phyloP scores from a whole-genome alignment of 2,888 invertebrate species.

The Conops quadrifasciatus region DNA sequence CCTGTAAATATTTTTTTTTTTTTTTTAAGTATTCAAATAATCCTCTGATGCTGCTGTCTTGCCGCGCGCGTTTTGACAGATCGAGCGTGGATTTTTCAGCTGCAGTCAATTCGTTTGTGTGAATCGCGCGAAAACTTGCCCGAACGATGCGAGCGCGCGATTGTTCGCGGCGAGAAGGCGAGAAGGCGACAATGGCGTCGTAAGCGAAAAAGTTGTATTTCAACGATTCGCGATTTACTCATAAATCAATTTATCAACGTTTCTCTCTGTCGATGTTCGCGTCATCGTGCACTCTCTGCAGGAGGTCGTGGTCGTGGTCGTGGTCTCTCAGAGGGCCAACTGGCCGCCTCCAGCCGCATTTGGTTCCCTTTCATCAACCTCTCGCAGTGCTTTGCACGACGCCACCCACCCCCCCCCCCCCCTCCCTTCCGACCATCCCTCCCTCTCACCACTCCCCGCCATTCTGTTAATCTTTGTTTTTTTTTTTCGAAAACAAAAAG shows the following conservation, averaged over 20 bases:
- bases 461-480: too few species aligned
- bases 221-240: neutral
- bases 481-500: too few species aligned
- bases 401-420: slow-evolving; percentile 37
- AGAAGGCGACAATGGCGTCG: too few species aligned
- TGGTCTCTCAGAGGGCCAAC: neutral
- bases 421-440: slow-evolving; percentile 9
- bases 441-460: neutral
- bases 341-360: slow-evolving; percentile 22
- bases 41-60: neutral
- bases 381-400: too few species aligned
- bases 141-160: slow-evolving; percentile 11
- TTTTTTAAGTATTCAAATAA: neutral
- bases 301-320: too few species aligned
- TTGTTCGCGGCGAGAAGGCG: too few species aligned
- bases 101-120: slow-evolving; percentile 56
- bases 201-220: neutral
- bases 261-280: too few species aligned
- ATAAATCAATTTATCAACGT: neutral
- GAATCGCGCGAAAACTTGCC: too few species aligned
- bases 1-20: neutral
- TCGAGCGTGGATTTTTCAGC: slow-evolving; percentile 52
- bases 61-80: too few species aligned
- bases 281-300: too few species aligned
- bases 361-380: neutral